Evolutionary conservation across 2,888 invertebrate species (phyloP).

Genomic region (Temnothorax unifasciatus): DNA sequence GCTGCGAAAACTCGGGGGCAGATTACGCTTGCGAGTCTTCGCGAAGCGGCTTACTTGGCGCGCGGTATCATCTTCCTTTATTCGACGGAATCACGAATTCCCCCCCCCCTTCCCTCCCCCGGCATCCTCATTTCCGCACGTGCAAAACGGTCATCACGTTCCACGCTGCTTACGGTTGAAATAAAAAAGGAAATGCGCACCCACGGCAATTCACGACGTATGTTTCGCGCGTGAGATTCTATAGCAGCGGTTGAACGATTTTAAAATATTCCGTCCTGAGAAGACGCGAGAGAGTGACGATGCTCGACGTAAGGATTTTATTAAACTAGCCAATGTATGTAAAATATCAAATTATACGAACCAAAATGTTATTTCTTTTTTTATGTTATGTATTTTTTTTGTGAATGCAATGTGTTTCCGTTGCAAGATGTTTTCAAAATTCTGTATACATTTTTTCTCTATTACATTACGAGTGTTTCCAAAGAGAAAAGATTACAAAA

Average conservation of each 20-base stretch:
- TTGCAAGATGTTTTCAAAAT: not conserved
- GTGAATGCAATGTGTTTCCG: not conserved
- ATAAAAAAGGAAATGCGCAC: constrained; percentile 3
- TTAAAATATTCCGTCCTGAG: constrained; percentile 6
- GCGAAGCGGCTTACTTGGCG: constrained; percentile 71
- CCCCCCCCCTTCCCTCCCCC: not conserved
- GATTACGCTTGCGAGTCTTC: constrained; percentile 79
- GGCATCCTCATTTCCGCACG: constrained; percentile 35
- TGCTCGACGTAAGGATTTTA: not conserved
- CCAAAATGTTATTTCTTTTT: not conserved
- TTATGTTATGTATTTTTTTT: not conserved
- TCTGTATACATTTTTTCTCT: not conserved
- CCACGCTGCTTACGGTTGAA: constrained; percentile 1
- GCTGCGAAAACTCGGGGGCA: constrained; percentile 68
- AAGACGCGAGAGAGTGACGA: not conserved
- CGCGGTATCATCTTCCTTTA: constrained; percentile 34
- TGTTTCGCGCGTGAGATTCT: not conserved
- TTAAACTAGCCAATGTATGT: not conserved
- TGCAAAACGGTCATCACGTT: constrained; percentile 11
- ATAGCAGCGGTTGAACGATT: not conserved
- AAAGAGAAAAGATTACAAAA: not conserved
- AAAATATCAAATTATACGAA: not conserved
- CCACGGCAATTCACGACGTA: not conserved
- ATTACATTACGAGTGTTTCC: not conserved
- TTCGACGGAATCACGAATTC: constrained; percentile 51